Evolutionary conservation across 2,888 invertebrate species (phyloP), one percentile per base, ranked within the genome.

Genomic region (Stenodera caucasica): DNA sequence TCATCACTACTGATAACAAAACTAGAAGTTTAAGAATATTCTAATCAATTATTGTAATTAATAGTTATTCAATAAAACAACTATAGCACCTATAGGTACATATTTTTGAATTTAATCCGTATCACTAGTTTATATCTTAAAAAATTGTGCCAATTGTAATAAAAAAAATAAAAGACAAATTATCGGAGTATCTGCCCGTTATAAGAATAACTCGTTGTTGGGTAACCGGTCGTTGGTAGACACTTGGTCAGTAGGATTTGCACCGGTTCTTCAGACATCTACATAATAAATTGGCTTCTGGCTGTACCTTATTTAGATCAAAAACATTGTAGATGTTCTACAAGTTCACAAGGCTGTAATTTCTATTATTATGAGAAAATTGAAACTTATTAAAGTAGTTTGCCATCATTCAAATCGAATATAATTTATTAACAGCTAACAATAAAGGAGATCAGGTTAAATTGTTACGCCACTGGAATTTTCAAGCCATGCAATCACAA

Each of bases 1-100:
- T 89, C 35, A 84, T 89, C 37, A 82, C 86, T 2, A 84, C 87
- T 15, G 88, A 88, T 72, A 83, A 82, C 12, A 86, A 85, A 75
- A 85, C 82, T 71, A 84, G 85, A 70, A 74, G 77, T 54, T 71
- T 83, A 15, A 78, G 77, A 61, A 76, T 83, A 62, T 82, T 81
- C 74, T 81, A 75, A 76, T 6, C 14, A 14, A 35, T 35, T 14
- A 35, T 35, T 14, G 14, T 32, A 0, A 3, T 32, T 32, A 12
- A 5, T 26, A 26, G 3, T 26, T 32, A 12, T 12, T 3, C 12
- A 32, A 12, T 32, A 32, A 12, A 32, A 8, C 12, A 32, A 32
- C 12, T 12, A 32, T 4, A 30, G 1, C 6, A 30, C 9, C 6
- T 1, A 5, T 30, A 5, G 6, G 30, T 30, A 32, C 6, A 3